A percentile compares a stretch with the other conserved stretches of the same genome.
phyloP scores from a whole-genome alignment of 1,140 invertebrate genomes.

The Tetragonula clypearis region DNA sequence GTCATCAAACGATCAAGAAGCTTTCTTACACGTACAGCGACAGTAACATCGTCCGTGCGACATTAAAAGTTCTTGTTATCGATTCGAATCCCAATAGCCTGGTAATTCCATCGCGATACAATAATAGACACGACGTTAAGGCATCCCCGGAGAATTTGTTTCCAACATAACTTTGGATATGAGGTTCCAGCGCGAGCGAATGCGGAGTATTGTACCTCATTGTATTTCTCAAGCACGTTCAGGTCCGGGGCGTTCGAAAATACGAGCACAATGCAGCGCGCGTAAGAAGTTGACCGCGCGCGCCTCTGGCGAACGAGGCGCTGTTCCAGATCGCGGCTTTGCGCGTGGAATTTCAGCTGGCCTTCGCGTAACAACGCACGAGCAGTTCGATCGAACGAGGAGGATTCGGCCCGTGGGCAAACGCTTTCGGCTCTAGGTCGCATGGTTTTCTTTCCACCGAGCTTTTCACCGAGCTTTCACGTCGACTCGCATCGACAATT shows the following conservation, averaged over 20 bases:
- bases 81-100: not conserved
- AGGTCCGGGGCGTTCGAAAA: not conserved
- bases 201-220: conserved; percentile 2
- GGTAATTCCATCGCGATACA: not conserved
- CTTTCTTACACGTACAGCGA: too few relatives aligned
- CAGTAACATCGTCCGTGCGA: not conserved
- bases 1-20: not conserved
- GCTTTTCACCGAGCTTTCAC: not conserved
- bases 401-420: conserved; percentile 1
- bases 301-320: not conserved
- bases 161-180: not conserved
- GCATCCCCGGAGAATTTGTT: not conserved
- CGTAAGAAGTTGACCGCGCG: not conserved
- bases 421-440: conserved; percentile 22
- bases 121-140: not conserved
- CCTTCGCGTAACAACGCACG: conserved; percentile 15
- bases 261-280: not conserved
- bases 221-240: not conserved
- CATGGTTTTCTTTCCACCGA: not conserved
- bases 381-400: not conserved
- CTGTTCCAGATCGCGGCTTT: not conserved
- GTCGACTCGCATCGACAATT: not conserved
- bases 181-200: not conserved
- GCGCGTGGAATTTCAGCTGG: not conserved
- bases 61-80: not conserved